Base-by-base conservation (phyloP, 1,140 invertebrate species). In the Drosophila mojavensis region DNA sequence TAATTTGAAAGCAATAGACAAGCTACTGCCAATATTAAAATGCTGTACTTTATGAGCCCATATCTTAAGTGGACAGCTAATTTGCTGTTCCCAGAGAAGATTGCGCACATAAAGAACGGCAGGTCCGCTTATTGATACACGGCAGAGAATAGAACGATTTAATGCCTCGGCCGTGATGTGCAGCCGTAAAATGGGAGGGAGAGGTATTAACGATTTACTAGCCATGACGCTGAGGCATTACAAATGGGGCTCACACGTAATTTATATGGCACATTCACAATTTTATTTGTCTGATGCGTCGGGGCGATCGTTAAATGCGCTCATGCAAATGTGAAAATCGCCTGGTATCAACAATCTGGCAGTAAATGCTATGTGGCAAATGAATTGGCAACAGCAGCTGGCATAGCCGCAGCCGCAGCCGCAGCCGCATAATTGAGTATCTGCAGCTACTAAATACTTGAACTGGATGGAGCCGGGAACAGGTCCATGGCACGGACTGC, bases 251-350 rank as follows among this genome's bases (percentile, higher is more conserved):
- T 61, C 36, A 5, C 58, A 33, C n/a, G 43, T 74, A 59, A 77
- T 74, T 73, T 76, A 45, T 66, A 67, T 47, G 41, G 41, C 61
- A 47, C 59, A 64, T 66, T 60, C 71, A 70, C 64, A 75, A 60
- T 58, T 78, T 70, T 64, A 69, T 63, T 36, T 62, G 51, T 60
- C n/a, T n/a, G 30, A 59, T 56, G 26, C 65, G 47, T 28, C 20
- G 66, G 54, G 51, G 56, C 50, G 43, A 47, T 54, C 65, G 63
- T 74, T 74, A 74, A 78, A 78, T 61, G 33, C 41, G 56, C 15
- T 60, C 55, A 75, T 75, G 75, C 75, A 70, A 78, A 78, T 78
- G n/a, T 10, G 5, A 20, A 48, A 63, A 66, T 51, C 68, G 62
- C 20, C 56, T 26, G 33, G 41, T 20, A 63, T 20, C 48, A 71